A percentile compares a stretch with the other conserved stretches of the same genome.
Evolutionary conservation across 2,888 invertebrate genomes (phyloP).

Genomic region (Leptopilina drosophilae): DNA sequence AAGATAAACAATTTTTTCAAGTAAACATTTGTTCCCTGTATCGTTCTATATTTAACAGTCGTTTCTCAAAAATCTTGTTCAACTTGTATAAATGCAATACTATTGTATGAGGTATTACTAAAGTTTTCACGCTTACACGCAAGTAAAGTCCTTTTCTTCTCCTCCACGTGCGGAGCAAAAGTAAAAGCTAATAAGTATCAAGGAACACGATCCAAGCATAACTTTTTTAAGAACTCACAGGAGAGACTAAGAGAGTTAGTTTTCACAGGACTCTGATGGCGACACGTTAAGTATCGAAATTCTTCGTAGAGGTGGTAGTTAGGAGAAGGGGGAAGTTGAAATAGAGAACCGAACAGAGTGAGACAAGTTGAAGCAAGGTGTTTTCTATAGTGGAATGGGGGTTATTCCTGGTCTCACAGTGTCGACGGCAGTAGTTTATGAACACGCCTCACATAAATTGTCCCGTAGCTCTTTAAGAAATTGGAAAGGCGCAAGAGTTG

Average conservation of each 20-base stretch:
- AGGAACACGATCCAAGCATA: slow-evolving; percentile 69
- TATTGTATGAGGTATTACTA: slow-evolving; percentile 62
- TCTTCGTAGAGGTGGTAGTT: slow-evolving; percentile 27
- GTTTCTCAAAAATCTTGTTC: not conserved
- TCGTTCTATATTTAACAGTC: not conserved
- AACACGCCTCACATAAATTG: slow-evolving; percentile 77
- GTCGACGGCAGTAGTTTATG: slow-evolving; percentile 72
- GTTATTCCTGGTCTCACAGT: slow-evolving; percentile 36
- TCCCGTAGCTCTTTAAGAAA: slow-evolving; percentile 77
- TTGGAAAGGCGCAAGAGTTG: slow-evolving; percentile 74
- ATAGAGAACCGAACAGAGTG: slow-evolving; percentile 17
- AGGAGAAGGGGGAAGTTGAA: slow-evolving; percentile 42
- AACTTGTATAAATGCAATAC: not conserved
- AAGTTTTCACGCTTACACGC: slow-evolving; percentile 58
- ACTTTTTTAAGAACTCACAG: slow-evolving; percentile 71
- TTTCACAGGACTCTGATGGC: slow-evolving; percentile 46
- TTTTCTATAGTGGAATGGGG: slow-evolving; percentile 50
- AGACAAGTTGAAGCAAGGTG: slow-evolving; percentile 50
- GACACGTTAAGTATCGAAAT: slow-evolving; percentile 14
- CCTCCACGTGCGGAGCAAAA: slow-evolving; percentile 41
- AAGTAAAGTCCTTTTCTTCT: not conserved
- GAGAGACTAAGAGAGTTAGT: slow-evolving; percentile 53
- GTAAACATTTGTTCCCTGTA: not conserved
- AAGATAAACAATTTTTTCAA: not conserved
- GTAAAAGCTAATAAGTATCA: slow-evolving; percentile 74